Base-by-base conservation (phyloP, 1,140 invertebrate species). In the Paramacrobiotus metropolitanus region DNA sequence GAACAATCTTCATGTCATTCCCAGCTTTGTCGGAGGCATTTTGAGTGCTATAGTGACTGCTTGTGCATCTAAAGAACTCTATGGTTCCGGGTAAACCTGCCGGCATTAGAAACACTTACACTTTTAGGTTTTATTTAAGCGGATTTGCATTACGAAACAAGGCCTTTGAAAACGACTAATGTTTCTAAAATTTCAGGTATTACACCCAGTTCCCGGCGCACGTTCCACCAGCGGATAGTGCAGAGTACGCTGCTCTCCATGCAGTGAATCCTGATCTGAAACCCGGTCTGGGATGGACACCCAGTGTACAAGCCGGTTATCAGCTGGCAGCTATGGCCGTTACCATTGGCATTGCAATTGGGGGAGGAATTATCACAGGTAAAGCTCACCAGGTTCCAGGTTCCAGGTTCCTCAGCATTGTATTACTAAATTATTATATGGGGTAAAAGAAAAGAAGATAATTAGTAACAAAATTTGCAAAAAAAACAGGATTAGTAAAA, bases 1-100 rank as follows among this genome's bases (percentile, higher is more conserved):
- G 0, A 81, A 95, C 74, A 95, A 95, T 74, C 78, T 96, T 9
- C 91, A 96, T 68, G 92, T 91, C 0, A 87, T 95, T 83, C 91
- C 92, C 0, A 90, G 86, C 20, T 69, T 95, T 1, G 72, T 90
- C 21, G 87, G 85, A 2, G 89, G 81, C 44, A 68, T 94, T 34
- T 78, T 84, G 29, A 83, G 86, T 0, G 80, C 81, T 1, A 68
- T 91, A 20, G 81, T 84, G 68, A 84, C 87, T 4, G 77, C 76
- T 4, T 65, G 86, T 3, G 87, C 85, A 1, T 80, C 78, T 1
- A 75, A 78, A 60, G 68, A 71, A 1, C 68, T 68, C 20, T 79
- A 79, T 65, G 74, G 75, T 3, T 65, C 68, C 40, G 70, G 70
- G 74, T 76, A 62, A 34, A 67, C n/a, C n/a, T n/a, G n/a, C n/a